Conservation (phyloP, 2,113 vertebrate species). For the Odontophorus gujanensis region DNA sequence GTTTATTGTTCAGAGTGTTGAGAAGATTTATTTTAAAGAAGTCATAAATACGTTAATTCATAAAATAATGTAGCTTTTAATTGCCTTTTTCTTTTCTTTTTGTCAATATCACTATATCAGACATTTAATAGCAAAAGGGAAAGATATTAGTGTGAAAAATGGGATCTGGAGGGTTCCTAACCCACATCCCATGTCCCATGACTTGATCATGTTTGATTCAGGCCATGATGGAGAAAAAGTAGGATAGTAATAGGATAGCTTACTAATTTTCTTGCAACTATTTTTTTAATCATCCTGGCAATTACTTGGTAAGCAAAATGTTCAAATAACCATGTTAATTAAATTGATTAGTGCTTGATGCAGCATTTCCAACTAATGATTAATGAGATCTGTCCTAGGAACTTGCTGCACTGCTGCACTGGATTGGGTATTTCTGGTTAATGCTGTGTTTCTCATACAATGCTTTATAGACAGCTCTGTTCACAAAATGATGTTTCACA, state of each 20-base stretch:
- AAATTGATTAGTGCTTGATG: constrained; percentile 64
- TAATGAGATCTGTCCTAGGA: constrained; percentile 29
- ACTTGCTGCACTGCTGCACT: constrained; percentile 31
- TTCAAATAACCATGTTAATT: constrained; percentile 71
- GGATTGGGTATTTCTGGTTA: constrained; percentile 52
- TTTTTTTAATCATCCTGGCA: constrained; percentile 43
- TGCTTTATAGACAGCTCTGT: not conserved
- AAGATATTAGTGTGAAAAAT: constrained; percentile 52
- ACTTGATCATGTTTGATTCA: constrained; percentile 18
- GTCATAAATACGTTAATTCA: constrained; percentile 40
- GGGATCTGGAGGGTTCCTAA: constrained; percentile 35
- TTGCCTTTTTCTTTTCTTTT: constrained; percentile 41
- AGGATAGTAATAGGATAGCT: constrained; percentile 15
- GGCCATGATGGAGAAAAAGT: constrained; percentile 34
- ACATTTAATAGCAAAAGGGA: constrained; percentile 61
- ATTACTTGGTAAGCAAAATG: constrained; percentile 59
- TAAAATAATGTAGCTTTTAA: constrained; percentile 43
- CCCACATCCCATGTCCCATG: not conserved
- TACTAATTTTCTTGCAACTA: constrained; percentile 59
- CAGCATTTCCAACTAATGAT: constrained; percentile 51
- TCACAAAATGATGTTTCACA: not conserved
- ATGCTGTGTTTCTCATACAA: not conserved
- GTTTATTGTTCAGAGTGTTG: constrained; percentile 11
- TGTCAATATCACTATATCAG: constrained; percentile 21
- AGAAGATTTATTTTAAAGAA: constrained; percentile 61